phyloP scores from a whole-genome alignment of 2,113 vertebrate species.

The Crotalus horridus region DNA sequence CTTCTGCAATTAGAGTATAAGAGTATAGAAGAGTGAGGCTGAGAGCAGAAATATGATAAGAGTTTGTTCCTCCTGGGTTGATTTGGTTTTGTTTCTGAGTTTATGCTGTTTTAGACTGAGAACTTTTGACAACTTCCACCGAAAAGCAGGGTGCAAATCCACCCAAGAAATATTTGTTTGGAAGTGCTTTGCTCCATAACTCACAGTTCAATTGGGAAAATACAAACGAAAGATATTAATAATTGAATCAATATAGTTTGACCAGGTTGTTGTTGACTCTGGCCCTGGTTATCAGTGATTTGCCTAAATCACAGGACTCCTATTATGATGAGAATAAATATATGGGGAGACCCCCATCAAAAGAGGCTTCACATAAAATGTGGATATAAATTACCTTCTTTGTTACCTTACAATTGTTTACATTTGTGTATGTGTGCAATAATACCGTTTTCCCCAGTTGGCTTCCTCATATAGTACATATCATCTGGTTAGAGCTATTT shows the following conservation, averaged over 20 bases:
- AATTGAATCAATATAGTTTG: neutral
- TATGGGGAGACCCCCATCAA: neutral
- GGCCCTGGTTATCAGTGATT: neutral
- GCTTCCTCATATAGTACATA: neutral
- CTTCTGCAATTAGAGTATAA: neutral
- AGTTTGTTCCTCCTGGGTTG: neutral
- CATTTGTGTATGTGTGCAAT: no score
- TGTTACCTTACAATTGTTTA: neutral
- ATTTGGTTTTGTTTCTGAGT: neutral
- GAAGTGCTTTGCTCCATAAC: neutral
- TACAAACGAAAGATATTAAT: neutral
- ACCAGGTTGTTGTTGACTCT: neutral
- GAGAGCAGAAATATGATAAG: neutral
- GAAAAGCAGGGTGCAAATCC: neutral
- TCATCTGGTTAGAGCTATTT: neutral
- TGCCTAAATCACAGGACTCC: neutral
- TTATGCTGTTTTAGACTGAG: neutral
- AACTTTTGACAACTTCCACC: neutral
- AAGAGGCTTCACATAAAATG: neutral
- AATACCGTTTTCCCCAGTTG: neutral
- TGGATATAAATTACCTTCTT: neutral
- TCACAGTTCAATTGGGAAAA: neutral
- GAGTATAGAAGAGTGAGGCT: neutral
- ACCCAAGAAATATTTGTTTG: neutral
- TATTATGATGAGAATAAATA: neutral